phyloP scores from a whole-genome alignment of 2,113 vertebrate genomes.

The Equus quagga region DNA sequence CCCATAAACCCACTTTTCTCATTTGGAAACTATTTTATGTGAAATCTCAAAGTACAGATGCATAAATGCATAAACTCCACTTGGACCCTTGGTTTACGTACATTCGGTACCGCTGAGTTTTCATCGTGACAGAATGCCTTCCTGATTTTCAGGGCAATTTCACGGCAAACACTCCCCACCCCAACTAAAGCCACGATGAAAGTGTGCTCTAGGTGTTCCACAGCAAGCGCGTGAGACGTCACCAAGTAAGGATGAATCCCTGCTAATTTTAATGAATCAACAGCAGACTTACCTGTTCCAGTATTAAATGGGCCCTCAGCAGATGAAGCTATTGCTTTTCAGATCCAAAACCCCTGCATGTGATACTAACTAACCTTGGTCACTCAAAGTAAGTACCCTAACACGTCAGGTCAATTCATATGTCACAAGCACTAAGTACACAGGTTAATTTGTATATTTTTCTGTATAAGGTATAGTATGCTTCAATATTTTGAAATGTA shows the following conservation, averaged over 20 bases:
- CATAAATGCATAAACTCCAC: neutral
- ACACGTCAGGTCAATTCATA: neutral
- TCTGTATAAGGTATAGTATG: neutral
- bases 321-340: neutral
- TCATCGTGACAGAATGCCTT: neutral
- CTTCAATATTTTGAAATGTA: neutral
- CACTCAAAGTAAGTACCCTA: neutral
- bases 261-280: neutral
- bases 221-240: neutral
- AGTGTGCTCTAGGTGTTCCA: neutral
- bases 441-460: neutral
- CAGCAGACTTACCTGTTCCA: neutral
- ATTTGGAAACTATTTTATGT: constrained; percentile 33
- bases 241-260: neutral
- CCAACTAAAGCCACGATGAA: neutral
- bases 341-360: neutral
- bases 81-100: neutral
- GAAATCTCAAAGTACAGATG: neutral
- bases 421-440: neutral
- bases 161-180: neutral
- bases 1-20: neutral
- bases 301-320: neutral
- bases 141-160: neutral
- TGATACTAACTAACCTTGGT: neutral
- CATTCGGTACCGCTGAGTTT: neutral